Evolutionary conservation across 2,113 vertebrate species (phyloP), one percentile per base, ranked within the genome.

Genomic region (Ancistrus triradiatus): DNA sequence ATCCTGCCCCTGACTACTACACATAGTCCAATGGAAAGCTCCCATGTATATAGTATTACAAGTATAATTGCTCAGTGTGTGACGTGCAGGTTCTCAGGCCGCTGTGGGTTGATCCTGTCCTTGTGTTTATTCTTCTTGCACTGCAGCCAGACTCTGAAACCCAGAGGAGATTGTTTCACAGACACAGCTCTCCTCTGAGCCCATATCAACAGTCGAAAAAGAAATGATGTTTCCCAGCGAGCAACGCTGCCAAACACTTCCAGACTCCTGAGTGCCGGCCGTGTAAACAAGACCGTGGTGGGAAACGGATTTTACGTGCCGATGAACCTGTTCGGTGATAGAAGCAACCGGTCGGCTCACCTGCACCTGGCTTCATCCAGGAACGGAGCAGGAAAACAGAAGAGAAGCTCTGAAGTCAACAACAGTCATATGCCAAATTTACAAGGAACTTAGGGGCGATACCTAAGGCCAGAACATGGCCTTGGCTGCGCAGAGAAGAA

Each of bases 131-230:
- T 84, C 81, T 83, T 80, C 75, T 83, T 77, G 78, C 75, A 63
- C 72, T 64, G 77, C 73, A 69, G 69, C 47, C 74, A 67, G 78
- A 63, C 78, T 78, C 82, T 74, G 67, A 79, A 80, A 81, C 81
- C 80, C 83, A 79, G 75, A 84, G 78, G 81, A 76, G 73, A 76
- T 74, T 17, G 70, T 77, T 86, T 85, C 83, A 85, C 82, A 80
- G 76, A 82, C 77, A 80, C 84, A 84, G 83, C 72, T 86, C 83
- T 86, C 83, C 67, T 80, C 78, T 83, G 85, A 85, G 84, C 78
- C 79, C 68, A 83, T 86, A 89, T 86, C 80, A 84, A 85, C 87
- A 83, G 84, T 83, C 81, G 80, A 85, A 82, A 85, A 81, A 77
- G 71, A 77, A 77, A 81, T 80, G 84, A 88, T 86, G 78, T 75